phyloP scores from a whole-genome alignment of 2,888 invertebrate species.

The Leptarthrus brevirostris region DNA sequence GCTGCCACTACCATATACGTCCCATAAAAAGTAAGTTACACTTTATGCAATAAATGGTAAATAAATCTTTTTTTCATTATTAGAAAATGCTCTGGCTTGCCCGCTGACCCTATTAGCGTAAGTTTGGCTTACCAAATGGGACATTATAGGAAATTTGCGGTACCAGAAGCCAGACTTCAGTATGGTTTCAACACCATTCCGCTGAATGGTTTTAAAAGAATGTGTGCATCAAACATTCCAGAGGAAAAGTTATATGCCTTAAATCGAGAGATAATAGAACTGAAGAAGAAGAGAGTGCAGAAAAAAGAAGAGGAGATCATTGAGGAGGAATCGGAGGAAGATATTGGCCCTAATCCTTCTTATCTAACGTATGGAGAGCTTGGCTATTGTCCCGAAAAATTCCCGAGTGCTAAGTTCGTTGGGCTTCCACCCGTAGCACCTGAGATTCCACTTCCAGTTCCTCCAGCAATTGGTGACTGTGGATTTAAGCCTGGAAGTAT shows the following conservation, averaged over 20 bases:
- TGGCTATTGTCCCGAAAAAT: constrained; percentile 67
- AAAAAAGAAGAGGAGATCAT: constrained; percentile 57
- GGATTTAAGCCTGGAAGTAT: constrained; percentile 61
- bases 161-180: constrained; percentile 69
- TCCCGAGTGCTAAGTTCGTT: constrained; percentile 61
- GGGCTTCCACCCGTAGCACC: constrained; percentile 36
- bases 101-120: constrained; percentile 69
- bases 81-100: constrained; percentile 54
- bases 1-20: not conserved
- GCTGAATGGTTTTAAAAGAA: constrained; percentile 62
- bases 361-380: constrained; percentile 66
- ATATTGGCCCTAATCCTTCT: constrained; percentile 55
- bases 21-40: not conserved
- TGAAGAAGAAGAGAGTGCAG: constrained; percentile 63
- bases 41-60: too few relatives aligned
- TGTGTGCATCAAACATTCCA: constrained; percentile 64
- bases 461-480: constrained; percentile 57
- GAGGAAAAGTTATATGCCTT: constrained; percentile 69
- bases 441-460: constrained; percentile 13
- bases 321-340: constrained; percentile 57
- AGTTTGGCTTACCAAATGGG: constrained; percentile 66
- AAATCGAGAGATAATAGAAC: constrained; percentile 69
- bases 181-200: constrained; percentile 70
- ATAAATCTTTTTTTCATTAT: not conserved
- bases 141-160: constrained; percentile 62